Conservation (phyloP, 2,113 vertebrate genomes). For the Balaeniceps rex region DNA sequence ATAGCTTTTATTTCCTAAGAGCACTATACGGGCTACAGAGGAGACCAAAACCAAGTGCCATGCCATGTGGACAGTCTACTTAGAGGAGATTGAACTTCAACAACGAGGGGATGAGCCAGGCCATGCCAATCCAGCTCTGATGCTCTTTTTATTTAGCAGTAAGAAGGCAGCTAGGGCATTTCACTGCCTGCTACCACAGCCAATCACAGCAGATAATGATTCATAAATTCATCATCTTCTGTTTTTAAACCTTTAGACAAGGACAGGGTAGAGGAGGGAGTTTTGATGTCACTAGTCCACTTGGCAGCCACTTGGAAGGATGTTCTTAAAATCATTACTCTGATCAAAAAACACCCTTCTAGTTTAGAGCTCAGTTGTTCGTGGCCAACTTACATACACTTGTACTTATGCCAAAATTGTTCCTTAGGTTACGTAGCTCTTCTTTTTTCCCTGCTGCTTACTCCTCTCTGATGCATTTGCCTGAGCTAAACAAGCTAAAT, state of each 20-base stretch:
- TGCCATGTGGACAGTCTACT: not conserved
- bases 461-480: not conserved
- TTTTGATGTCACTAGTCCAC: not conserved
- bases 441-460: not conserved
- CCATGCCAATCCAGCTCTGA: not conserved
- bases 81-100: not conserved
- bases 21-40: not conserved
- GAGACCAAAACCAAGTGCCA: not conserved
- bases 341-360: not conserved
- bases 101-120: not conserved
- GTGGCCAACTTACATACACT: not conserved
- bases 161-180: not conserved
- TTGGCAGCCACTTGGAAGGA: not conserved
- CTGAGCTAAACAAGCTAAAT: not conserved
- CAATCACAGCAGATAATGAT: not conserved
- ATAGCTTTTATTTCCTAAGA: not conserved
- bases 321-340: not conserved
- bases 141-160: not conserved
- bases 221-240: not conserved
- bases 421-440: not conserved
- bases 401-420: not conserved
- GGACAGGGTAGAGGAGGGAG: not conserved
- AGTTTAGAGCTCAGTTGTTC: not conserved
- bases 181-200: not conserved
- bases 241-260: not conserved